A percentile compares a stretch with the other conserved stretches of the same genome.
Conservation (phyloP, 2,888 invertebrate species). For the Tachina fera region DNA sequence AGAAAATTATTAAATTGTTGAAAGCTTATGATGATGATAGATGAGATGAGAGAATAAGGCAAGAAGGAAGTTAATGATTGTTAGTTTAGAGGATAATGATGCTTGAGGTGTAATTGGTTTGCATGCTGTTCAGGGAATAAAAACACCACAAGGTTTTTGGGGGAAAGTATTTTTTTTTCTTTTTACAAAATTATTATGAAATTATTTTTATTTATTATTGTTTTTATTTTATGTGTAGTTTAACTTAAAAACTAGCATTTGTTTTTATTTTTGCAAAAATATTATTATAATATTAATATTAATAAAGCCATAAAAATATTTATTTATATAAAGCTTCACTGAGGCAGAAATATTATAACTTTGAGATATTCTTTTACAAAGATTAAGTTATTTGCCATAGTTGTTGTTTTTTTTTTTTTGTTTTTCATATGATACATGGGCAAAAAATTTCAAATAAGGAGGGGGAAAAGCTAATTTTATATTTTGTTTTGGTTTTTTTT, state of each 20-base stretch:
- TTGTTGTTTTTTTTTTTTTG: not conserved
- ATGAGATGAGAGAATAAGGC: not conserved
- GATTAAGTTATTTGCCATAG: not conserved
- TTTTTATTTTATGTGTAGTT: constrained; percentile 23
- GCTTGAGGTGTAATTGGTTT: not conserved
- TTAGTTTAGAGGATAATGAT: not conserved
- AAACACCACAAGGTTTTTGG: constrained; percentile 37
- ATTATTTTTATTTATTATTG: constrained; percentile 37
- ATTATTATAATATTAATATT: constrained; percentile 39
- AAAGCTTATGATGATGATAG: constrained; percentile 28
- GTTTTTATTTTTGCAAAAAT: constrained; percentile 15
- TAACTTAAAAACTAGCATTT: constrained; percentile 50
- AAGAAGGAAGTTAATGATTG: not conserved
- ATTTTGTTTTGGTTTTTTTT: not conserved
- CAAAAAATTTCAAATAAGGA: constrained; percentile 14
- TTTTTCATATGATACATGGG: constrained; percentile 17
- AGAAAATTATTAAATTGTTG: constrained; percentile 54
- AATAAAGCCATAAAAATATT: constrained; percentile 58
- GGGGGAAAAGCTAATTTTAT: constrained; percentile 10
- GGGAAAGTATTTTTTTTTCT: not conserved
- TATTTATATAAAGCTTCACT: constrained; percentile 58
- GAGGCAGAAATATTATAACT: constrained; percentile 61
- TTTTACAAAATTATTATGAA: constrained; percentile 35
- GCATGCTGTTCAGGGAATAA: constrained; percentile 28
- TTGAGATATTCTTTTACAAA: constrained; percentile 12